phyloP scores from a whole-genome alignment of 2,888 invertebrate species.

The Apamea monoglypha region DNA sequence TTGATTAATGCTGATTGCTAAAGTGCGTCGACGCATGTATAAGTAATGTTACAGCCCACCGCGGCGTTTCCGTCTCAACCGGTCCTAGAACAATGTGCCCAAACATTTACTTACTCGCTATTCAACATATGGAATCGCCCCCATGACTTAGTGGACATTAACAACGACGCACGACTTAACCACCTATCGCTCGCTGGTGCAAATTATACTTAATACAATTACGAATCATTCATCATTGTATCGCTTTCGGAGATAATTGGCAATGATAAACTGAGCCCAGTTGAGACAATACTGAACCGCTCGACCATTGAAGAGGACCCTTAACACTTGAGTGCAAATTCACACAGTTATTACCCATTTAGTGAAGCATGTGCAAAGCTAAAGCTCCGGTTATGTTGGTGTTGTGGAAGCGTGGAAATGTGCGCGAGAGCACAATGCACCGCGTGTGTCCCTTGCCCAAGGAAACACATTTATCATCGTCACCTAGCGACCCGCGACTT shows the following conservation, averaged over 20 bases:
- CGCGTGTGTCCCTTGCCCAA: conserved; percentile 81
- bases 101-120: conserved; percentile 85
- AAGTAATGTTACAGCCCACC: conserved; percentile 88
- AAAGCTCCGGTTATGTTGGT: conserved; percentile 67
- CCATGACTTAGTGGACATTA: conserved; percentile 74
- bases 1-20: conserved; percentile 90
- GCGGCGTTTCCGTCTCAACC: conserved; percentile 86
- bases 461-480: conserved; percentile 88
- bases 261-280: conserved; percentile 63
- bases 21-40: conserved; percentile 89
- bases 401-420: conserved; percentile 65
- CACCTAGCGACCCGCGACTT: conserved; percentile 82
- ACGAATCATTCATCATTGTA: conserved; percentile 73
- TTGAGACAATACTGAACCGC: conserved; percentile 64
- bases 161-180: conserved; percentile 56
- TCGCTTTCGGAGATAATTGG: conserved; percentile 75
- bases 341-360: conserved; percentile 62
- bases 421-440: conserved; percentile 72
- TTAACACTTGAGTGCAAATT: conserved; percentile 48
- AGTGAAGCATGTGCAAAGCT: conserved; percentile 55
- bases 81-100: conserved; percentile 88
- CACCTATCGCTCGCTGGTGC: conserved; percentile 60
- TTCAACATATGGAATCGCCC: conserved; percentile 76
- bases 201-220: conserved; percentile 70
- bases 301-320: conserved; percentile 60